Base-by-base conservation (phyloP, 2,797 vertebrate species). In the Lates japonicus region DNA sequence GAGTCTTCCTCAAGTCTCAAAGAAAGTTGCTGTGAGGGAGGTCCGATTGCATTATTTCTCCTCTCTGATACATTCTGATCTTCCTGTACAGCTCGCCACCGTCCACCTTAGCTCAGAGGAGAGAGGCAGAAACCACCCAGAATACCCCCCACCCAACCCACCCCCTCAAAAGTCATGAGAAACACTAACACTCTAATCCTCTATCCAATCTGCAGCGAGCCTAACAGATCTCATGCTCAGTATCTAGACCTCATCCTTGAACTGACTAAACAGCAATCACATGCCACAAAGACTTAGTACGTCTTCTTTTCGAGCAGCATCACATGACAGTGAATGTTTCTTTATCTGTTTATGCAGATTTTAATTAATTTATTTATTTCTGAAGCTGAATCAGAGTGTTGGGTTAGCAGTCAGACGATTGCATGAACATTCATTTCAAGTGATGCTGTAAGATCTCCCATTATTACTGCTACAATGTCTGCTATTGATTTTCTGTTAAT, bases 351-450 rank as follows among this genome's bases (percentile, higher is more conserved):
- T 52, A 12, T 42, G 37, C 44, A 55, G 66, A n/a, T 74, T 71
- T 63, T 75, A 20, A 70, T 76, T 71, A 59, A 66, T 54, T 49
- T 57, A n/a, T 75, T 19, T 12, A 74, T 42, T 31, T 41, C 64
- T 71, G 25, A 29, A 29, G 25, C 25, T 29, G 25, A 29, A 46
- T 54, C 7, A 0, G 4, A 73, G 49, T 49, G 52, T 52, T 49
- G 75, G 60, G 61, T 80, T 72, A 7, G 64, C 76, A 69, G 81
- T 79, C 57, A 81, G 60, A 67, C 13, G 49, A 88, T 88, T 80
- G 86, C 90, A 83, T 73, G 84, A 67, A 70, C 14, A n/a, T 74
- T 82, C 75, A 83, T 88, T 88, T 90, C 72, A 90, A 84, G 72
- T 62, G 81, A 84, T 79, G 86, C 49, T 81, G 3, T 51, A 33